phyloP scores from a whole-genome alignment of 2,888 invertebrate genomes.

The Reticulitermes lucifugus region DNA sequence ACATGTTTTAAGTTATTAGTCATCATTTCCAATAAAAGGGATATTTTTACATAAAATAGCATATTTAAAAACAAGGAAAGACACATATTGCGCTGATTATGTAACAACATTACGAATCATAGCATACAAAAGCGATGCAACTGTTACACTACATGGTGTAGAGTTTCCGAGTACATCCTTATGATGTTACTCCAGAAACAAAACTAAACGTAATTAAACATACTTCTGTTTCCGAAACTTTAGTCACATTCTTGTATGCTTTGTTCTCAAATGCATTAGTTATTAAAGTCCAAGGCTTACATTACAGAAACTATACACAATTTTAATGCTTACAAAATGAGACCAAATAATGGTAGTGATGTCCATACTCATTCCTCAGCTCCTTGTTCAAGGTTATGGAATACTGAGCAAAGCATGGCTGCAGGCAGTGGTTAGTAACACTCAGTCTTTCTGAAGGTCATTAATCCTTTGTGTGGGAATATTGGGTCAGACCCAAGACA shows the following conservation, averaged over 20 bases:
- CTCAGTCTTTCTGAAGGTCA: no score
- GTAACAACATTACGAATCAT: slow-evolving; percentile 14
- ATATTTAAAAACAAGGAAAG: slow-evolving; percentile 43
- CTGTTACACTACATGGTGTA: not conserved
- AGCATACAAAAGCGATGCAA: not conserved
- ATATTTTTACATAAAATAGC: slow-evolving; percentile 40
- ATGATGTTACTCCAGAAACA: not conserved
- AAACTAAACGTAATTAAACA: not conserved
- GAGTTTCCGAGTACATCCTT: not conserved
- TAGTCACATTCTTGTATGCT: slow-evolving; percentile 19
- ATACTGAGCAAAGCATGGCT: not conserved
- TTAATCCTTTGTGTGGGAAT: no score
- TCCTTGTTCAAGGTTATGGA: not conserved
- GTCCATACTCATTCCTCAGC: not conserved
- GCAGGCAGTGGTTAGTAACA: no score
- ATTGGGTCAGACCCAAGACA: no score
- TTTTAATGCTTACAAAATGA: slow-evolving; percentile 16
- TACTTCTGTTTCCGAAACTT: not conserved
- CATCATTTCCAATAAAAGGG: slow-evolving; percentile 41
- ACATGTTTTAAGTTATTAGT: slow-evolving; percentile 39
- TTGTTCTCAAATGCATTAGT: slow-evolving; percentile 9
- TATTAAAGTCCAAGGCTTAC: not conserved
- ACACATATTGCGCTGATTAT: slow-evolving; percentile 35
- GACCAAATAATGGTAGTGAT: not conserved
- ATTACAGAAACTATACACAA: slow-evolving; percentile 4